Conservation (phyloP, 2,113 vertebrate genomes). For the Xenus cinereus region DNA sequence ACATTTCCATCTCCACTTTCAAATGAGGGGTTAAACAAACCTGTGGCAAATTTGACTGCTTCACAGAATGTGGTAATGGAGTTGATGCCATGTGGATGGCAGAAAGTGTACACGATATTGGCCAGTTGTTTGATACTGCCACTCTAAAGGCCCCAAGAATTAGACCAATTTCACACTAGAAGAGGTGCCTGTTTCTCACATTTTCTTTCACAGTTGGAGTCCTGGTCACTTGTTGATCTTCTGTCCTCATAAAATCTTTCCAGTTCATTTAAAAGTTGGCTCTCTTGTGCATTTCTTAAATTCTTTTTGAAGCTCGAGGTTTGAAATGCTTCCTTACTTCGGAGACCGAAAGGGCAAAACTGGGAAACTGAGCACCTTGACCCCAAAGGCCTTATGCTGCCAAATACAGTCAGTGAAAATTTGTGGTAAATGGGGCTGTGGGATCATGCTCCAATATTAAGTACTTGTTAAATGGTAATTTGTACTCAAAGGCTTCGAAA, state of each 20-base stretch:
- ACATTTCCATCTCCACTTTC: not conserved
- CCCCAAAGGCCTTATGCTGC: conserved; percentile 25
- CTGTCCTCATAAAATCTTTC: conserved; percentile 68
- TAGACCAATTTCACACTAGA: conserved; percentile 65
- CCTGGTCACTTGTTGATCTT: conserved; percentile 61
- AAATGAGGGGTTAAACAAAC: conserved; percentile 39
- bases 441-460: not conserved
- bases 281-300: conserved; percentile 62
- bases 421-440: not conserved
- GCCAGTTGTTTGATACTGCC: conserved; percentile 54
- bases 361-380: conserved; percentile 40
- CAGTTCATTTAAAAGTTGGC: conserved; percentile 70
- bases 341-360: conserved; percentile 4
- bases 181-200: conserved; percentile 58
- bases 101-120: conserved; percentile 24
- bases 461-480: not conserved
- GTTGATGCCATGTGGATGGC: conserved; percentile 16
- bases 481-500: not conserved
- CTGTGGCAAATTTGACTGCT: conserved; percentile 17
- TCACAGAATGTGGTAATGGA: conserved; percentile 55
- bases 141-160: conserved; percentile 54
- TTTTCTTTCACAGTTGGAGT: conserved; percentile 67
- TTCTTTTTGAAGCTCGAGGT: conserved; percentile 41
- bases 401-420: not conserved
- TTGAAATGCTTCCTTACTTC: conserved; percentile 35